phyloP scores from a whole-genome alignment of 2,888 invertebrate species.

The Keiferia lycopersicella region DNA sequence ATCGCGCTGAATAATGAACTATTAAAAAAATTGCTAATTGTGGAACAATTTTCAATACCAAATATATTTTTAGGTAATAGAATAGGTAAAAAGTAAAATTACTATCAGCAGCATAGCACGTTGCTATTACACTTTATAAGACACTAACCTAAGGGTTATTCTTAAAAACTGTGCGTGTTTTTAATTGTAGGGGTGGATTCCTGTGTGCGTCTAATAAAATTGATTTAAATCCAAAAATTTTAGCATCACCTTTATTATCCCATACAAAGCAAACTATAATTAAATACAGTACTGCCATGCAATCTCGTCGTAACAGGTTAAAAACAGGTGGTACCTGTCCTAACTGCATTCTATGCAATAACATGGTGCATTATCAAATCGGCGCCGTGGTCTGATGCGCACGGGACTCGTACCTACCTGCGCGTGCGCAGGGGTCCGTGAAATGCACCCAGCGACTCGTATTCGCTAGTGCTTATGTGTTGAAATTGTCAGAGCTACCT shows the following conservation, averaged over 20 bases:
- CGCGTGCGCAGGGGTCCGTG: conserved; percentile 68
- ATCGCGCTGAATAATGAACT: neutral
- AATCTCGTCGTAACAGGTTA: conserved; percentile 45
- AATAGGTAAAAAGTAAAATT: too few species aligned
- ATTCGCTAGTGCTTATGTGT: neutral
- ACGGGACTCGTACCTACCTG: conserved; percentile 58
- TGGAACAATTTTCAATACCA: neutral
- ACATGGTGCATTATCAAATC: conserved; percentile 66
- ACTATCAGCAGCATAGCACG: too few species aligned
- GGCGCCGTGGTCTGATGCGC: conserved; percentile 62
- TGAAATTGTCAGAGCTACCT: neutral
- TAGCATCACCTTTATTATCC: neutral
- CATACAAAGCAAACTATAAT: neutral
- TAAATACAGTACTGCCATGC: neutral
- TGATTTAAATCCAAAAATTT: neutral
- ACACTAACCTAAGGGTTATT: too few species aligned
- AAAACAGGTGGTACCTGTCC: conserved; percentile 53
- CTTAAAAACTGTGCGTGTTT: too few species aligned
- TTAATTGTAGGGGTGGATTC: too few species aligned
- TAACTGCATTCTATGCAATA: conserved; percentile 53
- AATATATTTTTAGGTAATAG: too few species aligned
- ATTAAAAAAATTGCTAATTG: neutral
- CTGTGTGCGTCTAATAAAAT: too few species aligned
- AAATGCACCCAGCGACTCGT: conserved; percentile 51
- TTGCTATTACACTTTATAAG: too few species aligned